Evolutionary conservation across 2,113 vertebrate species (phyloP).

Genomic region (Morphnarchus princeps): DNA sequence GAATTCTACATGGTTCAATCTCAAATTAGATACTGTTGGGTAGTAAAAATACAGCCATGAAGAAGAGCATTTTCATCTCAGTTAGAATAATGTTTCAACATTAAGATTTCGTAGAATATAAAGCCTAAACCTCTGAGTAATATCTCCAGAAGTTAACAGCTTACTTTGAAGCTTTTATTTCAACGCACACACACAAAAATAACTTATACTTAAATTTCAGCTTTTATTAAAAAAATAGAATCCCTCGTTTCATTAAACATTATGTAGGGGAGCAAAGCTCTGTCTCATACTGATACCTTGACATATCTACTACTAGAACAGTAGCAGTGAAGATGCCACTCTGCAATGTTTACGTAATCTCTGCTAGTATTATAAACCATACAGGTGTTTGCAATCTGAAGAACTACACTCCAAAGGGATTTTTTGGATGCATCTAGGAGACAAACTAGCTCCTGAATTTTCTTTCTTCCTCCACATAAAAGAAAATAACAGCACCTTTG

Average conservation of each 20-base stretch:
- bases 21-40: neutral
- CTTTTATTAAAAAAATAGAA: neutral
- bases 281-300: neutral
- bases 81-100: neutral
- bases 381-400: neutral
- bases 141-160: neutral
- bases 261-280: neutral
- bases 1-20: neutral
- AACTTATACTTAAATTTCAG: neutral
- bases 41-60: neutral
- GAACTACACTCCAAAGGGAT: neutral
- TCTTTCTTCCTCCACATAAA: neutral
- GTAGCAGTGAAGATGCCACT: neutral
- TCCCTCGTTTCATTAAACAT: neutral
- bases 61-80: neutral
- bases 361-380: neutral
- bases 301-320: neutral
- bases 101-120: neutral
- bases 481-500: neutral
- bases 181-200: neutral
- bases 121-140: neutral
- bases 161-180: neutral
- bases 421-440: neutral
- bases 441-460: neutral
- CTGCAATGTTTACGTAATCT: neutral